phyloP scores from a whole-genome alignment of 64 coral and sea anemone genomes.

The Acropora tenuis region DNA sequence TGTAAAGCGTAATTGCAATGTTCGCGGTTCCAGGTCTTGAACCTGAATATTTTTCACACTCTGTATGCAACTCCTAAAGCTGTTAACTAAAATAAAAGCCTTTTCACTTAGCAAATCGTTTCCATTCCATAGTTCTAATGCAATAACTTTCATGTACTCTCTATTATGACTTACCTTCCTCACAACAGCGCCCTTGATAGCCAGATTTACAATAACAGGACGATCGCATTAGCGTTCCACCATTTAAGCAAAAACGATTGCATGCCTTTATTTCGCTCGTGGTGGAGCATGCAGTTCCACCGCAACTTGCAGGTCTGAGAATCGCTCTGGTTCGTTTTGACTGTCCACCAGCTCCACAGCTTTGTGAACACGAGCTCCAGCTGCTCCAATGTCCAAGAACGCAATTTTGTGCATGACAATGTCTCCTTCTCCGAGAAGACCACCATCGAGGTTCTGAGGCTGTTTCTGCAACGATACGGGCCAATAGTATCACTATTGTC shows the following conservation, averaged over 20 bases:
- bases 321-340: background rate
- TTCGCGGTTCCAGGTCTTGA: no score
- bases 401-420: background rate
- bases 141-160: background rate
- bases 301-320: conserved; percentile 12
- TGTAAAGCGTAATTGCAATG: no score
- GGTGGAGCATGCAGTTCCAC: background rate
- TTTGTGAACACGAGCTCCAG: conserved; percentile 13
- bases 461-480: background rate
- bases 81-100: no score
- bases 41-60: no score
- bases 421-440: background rate
- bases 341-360: conserved; percentile 3
- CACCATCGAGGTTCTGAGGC: conserved; percentile 21
- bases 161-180: background rate
- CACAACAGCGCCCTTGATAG: conserved; percentile 44
- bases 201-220: conserved; percentile 47
- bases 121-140: no score
- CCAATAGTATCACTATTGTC: background rate
- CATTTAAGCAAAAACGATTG: conserved; percentile 57
- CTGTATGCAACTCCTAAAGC: no score
- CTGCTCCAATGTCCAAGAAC: background rate
- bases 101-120: no score
- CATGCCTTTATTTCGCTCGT: background rate
- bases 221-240: conserved; percentile 15